Percentiles rank a stretch among this genome's conserved stretches.
phyloP scores from a whole-genome alignment of 2,113 vertebrate genomes.

The Atlantisia rogersi region DNA sequence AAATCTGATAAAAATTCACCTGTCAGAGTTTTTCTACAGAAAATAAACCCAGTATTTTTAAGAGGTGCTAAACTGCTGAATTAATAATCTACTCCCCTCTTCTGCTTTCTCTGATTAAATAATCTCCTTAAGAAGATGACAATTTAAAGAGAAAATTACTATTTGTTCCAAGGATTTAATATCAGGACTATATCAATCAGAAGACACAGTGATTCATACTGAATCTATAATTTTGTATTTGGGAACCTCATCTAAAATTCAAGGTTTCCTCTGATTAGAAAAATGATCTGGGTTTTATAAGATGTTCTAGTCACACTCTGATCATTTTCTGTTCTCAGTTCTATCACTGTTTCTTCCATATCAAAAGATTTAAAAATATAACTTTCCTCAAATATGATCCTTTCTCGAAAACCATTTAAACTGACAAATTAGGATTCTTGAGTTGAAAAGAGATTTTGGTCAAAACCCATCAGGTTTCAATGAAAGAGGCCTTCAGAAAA shows the following conservation, averaged over 20 bases:
- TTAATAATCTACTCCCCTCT: neutral
- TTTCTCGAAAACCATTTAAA: neutral
- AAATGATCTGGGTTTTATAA: neutral
- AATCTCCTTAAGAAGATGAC: neutral
- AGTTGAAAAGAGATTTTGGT: neutral
- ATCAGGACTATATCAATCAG: neutral
- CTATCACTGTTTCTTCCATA: neutral
- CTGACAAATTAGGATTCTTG: neutral
- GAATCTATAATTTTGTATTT: neutral
- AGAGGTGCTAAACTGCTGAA: neutral
- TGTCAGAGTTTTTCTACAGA: neutral
- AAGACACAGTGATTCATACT: neutral
- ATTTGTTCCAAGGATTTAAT: neutral
- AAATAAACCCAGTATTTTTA: neutral
- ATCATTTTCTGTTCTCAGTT: neutral
- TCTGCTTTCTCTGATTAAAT: neutral
- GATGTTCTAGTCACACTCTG: neutral
- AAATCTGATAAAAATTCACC: neutral
- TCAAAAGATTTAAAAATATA: neutral
- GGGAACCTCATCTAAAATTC: neutral
- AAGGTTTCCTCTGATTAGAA: neutral
- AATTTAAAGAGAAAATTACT: neutral
- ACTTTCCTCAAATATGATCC: neutral
- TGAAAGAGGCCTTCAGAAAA: neutral
- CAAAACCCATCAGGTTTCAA: neutral